Conservation (phyloP, 2,797 vertebrate genomes). For the Scomberomorus guttatus region DNA sequence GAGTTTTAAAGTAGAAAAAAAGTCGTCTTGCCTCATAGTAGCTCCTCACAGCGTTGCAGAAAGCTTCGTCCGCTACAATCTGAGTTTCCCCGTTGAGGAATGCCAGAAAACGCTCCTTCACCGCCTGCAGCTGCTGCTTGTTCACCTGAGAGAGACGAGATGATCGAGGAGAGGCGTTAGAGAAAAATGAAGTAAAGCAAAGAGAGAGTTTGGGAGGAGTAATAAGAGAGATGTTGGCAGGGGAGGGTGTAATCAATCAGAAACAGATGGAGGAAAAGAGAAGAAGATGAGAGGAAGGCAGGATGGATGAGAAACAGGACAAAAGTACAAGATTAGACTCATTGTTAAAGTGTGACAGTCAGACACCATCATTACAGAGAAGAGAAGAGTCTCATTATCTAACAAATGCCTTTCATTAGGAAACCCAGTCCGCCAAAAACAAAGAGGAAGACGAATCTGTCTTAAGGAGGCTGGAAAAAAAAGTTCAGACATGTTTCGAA, state of each 20-base stretch:
- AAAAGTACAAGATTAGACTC: conserved; percentile 47
- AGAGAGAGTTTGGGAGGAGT: not conserved
- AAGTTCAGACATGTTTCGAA: not conserved
- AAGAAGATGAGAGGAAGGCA: conserved; percentile 21
- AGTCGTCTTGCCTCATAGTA: conserved; percentile 92
- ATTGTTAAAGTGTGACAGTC: conserved; percentile 37
- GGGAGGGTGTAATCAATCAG: conserved; percentile 18
- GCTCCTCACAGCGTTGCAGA: conserved; percentile 96
- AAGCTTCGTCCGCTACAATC: conserved; percentile 96
- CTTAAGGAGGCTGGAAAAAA: not conserved
- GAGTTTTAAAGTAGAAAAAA: not conserved
- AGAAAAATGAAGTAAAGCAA: not conserved
- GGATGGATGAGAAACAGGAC: conserved; percentile 31
- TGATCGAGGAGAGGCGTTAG: not conserved
- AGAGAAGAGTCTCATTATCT: conserved; percentile 19
- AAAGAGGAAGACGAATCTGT: conserved; percentile 1
- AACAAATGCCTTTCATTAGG: conserved; percentile 43
- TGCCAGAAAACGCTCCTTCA: conserved; percentile 93
- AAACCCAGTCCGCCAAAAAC: not conserved
- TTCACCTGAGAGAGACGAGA: conserved; percentile 87
- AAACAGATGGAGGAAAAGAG: conserved; percentile 42
- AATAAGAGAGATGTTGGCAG: not conserved
- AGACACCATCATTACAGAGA: conserved; percentile 16
- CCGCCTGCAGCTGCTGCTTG: conserved; percentile 93
- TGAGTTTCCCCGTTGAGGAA: conserved; percentile 96